Conservation (phyloP, 2,888 invertebrate genomes). For the Ellobium chinense region DNA sequence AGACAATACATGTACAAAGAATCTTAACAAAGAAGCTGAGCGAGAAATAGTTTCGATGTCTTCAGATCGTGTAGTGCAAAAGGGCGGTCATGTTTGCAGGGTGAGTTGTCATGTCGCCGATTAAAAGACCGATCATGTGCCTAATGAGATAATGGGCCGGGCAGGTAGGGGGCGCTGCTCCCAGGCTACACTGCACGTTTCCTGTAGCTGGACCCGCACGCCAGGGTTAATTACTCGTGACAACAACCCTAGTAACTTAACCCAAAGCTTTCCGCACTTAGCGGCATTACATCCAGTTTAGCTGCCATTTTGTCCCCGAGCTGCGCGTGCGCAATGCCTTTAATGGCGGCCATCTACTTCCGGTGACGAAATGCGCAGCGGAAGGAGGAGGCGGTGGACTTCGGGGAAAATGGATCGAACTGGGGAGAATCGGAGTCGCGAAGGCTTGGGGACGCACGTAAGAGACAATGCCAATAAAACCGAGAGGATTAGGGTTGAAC, state of each 20-base stretch:
- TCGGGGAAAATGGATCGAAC: slow-evolving; percentile 5
- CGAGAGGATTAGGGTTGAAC: slow-evolving; percentile 21
- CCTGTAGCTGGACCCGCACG: slow-evolving; percentile 17
- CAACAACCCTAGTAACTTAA: slow-evolving; percentile 34
- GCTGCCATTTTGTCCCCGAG: slow-evolving; percentile 35
- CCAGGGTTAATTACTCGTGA: slow-evolving; percentile 35
- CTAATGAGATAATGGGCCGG: slow-evolving; percentile 43
- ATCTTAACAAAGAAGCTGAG: too few species aligned
- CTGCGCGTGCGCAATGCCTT: slow-evolving; percentile 40
- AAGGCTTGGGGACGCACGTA: background rate
- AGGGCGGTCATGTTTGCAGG: background rate
- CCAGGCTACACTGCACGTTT: slow-evolving; percentile 22
- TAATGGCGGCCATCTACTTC: slow-evolving; percentile 47
- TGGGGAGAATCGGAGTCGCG: background rate
- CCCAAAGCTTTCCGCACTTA: slow-evolving; percentile 42
- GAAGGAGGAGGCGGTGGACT: slow-evolving; percentile 42
- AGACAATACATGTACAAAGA: too few species aligned
- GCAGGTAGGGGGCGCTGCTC: slow-evolving; percentile 40
- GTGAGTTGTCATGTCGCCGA: slow-evolving; percentile 7
- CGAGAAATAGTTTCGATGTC: too few species aligned
- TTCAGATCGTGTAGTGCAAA: background rate
- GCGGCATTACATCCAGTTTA: slow-evolving; percentile 34
- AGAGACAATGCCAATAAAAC: slow-evolving; percentile 34
- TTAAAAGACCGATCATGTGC: slow-evolving; percentile 27
- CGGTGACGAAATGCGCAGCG: slow-evolving; percentile 48